Base-by-base conservation (phyloP, 2,797 vertebrate genomes). In the Sebastes minor region DNA sequence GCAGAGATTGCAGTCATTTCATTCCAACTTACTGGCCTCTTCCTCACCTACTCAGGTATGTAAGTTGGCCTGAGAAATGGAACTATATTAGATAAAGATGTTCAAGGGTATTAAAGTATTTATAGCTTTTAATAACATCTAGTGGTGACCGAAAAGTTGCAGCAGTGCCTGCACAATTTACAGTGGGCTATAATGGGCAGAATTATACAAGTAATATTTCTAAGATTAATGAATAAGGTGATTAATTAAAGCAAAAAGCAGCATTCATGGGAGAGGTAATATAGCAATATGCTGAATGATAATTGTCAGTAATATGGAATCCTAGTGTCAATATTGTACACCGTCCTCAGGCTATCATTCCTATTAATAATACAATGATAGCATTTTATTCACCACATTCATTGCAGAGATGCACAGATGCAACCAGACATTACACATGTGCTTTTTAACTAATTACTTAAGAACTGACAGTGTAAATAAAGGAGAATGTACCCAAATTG, bases 1-100 rank as follows among this genome's bases (percentile, higher is more conserved):
- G 57, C 56, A 81, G n/a, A 49, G 16, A 42, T 42, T 74, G 53
- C 20, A 49, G 16, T 49, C 2, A 18, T 84, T 86, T 83, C 18
- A 32, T 33, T 76, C 22, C 1, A 4, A 69, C n/a, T 68, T 65
- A 56, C 16, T 55, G 27, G 78, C 35, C 46, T 71, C 42, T 64
- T n/a, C 23, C n/a, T 71, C 13, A 22, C 73, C 32, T 11, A 55
- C 11, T 63, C 32, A 49, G 20, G 9, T 53, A n/a, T 68, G 49
- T 70, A 49, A 60, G 16, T 46, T 70, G 33, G 55, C 46, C 55
- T 68, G 38, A 65, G 49, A 32, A 80, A 73, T 49, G 8, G 6
- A 62, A 28, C 23, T 30, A 32, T 70, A 52, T 60, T 14, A 69
- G 72, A 74, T 60, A 57, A 64, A 53, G 53, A 57, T 66, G 16